A percentile compares a stretch with the other conserved stretches of the same genome.
Evolutionary conservation across 2,888 invertebrate species (phyloP).

Genomic region (Ashinkailepas kermadecensis): DNA sequence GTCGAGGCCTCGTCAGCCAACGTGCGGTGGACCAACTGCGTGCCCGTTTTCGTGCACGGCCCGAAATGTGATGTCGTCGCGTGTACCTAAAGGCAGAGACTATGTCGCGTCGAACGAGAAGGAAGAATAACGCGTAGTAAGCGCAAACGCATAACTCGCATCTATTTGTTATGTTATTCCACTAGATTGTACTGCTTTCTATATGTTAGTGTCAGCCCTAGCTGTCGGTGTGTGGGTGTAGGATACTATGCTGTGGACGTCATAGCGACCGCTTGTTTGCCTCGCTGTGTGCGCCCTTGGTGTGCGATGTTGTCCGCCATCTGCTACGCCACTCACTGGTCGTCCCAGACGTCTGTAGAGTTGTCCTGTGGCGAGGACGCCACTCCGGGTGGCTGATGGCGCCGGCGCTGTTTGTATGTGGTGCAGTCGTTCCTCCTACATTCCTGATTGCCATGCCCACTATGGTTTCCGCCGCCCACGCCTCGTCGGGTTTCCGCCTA

Average conservation of each 20-base stretch:
- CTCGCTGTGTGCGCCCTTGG: not conserved
- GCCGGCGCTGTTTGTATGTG: not conserved
- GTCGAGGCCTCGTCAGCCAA: not conserved
- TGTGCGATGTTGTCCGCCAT: not conserved
- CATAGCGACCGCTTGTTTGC: not conserved
- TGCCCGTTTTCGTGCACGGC: not conserved
- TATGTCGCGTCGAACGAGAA: not conserved
- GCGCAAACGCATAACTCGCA: not conserved
- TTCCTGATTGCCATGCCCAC: too few species aligned
- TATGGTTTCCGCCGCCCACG: too few species aligned
- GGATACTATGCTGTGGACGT: not conserved
- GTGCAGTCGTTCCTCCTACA: too few species aligned
- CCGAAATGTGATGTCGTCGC: not conserved
- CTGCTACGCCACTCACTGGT: not conserved
- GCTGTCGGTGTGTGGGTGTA: not conserved
- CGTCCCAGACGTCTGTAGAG: not conserved
- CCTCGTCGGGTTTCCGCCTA: too few species aligned
- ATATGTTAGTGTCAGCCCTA: not conserved
- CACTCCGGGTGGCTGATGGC: not conserved
- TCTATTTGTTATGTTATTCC: conserved; percentile 17
- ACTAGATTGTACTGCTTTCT: not conserved
- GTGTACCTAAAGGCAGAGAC: not conserved
- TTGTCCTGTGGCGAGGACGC: not conserved
- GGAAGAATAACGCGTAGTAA: not conserved
- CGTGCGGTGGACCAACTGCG: not conserved